Conservation (phyloP, 2,113 vertebrate genomes). For the Hucho hucho region DNA sequence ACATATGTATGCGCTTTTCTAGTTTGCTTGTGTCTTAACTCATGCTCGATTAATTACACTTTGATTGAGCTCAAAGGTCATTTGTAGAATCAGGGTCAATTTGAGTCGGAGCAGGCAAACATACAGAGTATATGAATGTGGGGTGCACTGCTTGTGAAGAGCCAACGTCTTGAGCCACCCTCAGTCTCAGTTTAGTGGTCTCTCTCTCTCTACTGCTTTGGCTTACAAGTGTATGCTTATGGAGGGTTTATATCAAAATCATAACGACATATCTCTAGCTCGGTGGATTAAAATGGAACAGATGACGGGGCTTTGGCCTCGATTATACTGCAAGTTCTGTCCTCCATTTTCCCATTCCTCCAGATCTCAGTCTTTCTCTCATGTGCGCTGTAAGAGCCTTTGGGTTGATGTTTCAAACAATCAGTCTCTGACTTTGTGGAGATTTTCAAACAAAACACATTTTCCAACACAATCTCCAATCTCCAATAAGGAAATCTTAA, state of each 20-base stretch:
- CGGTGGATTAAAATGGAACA: conserved; percentile 62
- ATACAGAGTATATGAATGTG: background rate
- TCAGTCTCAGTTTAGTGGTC: background rate
- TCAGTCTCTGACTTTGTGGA: background rate
- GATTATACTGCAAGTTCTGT: conserved; percentile 44
- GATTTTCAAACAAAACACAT: background rate
- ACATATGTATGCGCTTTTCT: background rate
- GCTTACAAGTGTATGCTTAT: conserved; percentile 5
- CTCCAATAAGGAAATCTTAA: background rate
- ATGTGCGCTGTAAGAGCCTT: background rate
- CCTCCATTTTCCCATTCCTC: conserved; percentile 56
- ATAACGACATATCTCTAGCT: conserved; percentile 57
- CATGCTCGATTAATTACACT: background rate
- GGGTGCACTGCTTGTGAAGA: background rate
- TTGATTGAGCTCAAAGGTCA: background rate
- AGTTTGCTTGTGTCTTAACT: background rate
- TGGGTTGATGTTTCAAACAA: background rate
- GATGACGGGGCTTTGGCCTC: conserved; percentile 61
- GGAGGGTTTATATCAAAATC: conserved; percentile 52
- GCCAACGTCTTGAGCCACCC: background rate
- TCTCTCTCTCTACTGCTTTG: conserved; percentile 4
- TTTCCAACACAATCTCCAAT: too few species aligned
- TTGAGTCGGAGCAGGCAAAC: background rate
- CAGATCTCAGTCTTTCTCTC: conserved; percentile 27
- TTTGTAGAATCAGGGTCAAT: background rate